Conservation (phyloP, 2,797 vertebrate species). For the Lycodopsis pacificus region DNA sequence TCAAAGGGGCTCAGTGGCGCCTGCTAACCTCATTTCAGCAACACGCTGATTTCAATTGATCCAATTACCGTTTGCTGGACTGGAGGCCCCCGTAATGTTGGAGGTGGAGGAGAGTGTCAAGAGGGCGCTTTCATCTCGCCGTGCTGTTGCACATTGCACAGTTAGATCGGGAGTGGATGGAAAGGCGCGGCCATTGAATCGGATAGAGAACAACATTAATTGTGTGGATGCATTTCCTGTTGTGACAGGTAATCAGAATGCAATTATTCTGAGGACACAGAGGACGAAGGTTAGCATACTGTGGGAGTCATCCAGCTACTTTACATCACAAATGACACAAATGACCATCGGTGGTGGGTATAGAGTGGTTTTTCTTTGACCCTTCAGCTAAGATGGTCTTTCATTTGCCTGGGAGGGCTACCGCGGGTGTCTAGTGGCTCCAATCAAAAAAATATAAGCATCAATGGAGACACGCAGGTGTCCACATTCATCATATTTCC, state of each 20-base stretch:
- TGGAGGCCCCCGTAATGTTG: conserved; percentile 14
- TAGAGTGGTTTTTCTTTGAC: background rate
- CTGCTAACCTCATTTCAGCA: conserved; percentile 61
- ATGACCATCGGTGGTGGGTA: too few species aligned
- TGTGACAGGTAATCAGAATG: conserved; percentile 8
- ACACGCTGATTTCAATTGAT: conserved; percentile 66
- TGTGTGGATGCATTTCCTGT: conserved; percentile 8
- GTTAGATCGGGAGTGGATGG: conserved; percentile 25
- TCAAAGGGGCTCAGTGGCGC: conserved; percentile 51
- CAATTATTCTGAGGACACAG: background rate
- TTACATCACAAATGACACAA: conserved; percentile 2
- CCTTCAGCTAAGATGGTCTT: too few species aligned
- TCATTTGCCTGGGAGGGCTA: background rate
- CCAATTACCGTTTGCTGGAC: conserved; percentile 69
- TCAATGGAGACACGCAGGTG: background rate
- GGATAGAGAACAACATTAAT: background rate
- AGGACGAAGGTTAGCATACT: background rate
- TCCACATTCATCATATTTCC: background rate
- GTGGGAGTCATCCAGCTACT: background rate
- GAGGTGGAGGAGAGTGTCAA: conserved; percentile 40
- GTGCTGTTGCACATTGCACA: conserved; percentile 42
- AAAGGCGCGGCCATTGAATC: background rate
- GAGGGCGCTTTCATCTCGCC: conserved; percentile 49
- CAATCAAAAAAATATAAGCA: background rate
- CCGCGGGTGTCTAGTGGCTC: background rate